Evolutionary conservation across 2,113 vertebrate genomes (phyloP).

Genomic region (Osmerus mordax): DNA sequence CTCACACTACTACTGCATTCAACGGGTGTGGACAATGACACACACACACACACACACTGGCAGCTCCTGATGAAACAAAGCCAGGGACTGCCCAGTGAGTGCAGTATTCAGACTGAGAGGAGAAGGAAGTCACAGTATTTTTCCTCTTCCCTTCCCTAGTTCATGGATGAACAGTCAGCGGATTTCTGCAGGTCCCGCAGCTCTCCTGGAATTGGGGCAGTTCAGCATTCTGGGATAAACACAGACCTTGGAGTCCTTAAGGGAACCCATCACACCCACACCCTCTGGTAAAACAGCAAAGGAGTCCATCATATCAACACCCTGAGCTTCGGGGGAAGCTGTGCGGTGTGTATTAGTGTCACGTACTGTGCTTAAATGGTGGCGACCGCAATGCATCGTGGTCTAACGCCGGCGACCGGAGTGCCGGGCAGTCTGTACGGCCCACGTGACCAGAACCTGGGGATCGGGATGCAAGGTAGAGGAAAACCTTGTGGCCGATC

Average conservation of each 20-base stretch:
- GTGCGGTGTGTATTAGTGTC: too few relatives aligned
- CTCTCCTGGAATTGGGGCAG: conserved; percentile 35
- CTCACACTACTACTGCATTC: conserved; percentile 15
- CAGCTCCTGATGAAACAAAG: conserved; percentile 17
- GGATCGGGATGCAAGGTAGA: background rate
- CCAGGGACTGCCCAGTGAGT: conserved; percentile 37
- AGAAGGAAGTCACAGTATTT: conserved; percentile 36
- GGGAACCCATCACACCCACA: background rate
- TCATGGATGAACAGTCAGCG: conserved; percentile 44
- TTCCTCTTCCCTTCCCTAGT: conserved; percentile 39
- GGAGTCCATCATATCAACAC: background rate
- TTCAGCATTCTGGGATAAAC: conserved; percentile 8
- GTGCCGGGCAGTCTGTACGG: background rate
- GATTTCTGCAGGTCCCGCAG: conserved; percentile 20
- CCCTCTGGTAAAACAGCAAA: background rate
- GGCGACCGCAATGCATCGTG: background rate
- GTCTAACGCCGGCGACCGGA: background rate
- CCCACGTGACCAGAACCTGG: background rate
- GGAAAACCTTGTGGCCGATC: background rate
- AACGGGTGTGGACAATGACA: background rate
- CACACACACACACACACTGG: background rate
- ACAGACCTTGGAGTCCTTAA: conserved; percentile 30
- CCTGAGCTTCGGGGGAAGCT: too few relatives aligned
- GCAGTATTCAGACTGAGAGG: conserved; percentile 41
- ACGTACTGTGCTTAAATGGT: background rate